These are phyloP conservation scores for Cephus spinipes DNA, from an alignment of 2,888 invertebrate species.

Conservation along the genomic window DNA sequence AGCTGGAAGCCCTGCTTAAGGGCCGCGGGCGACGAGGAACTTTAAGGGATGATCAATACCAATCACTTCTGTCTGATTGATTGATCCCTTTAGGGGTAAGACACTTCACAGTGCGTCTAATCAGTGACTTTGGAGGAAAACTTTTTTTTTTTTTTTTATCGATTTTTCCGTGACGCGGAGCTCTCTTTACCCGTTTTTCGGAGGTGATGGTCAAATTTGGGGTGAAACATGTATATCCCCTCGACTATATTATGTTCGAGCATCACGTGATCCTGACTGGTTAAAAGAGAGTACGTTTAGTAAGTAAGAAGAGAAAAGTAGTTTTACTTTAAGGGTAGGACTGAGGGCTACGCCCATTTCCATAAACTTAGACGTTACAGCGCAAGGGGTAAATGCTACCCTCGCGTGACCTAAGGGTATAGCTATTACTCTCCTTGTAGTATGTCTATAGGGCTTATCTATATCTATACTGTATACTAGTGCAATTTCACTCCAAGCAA, in stretches of 20 bases:
- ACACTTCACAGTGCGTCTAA: not conserved
- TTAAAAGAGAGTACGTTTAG: not conserved
- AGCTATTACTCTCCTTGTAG: not conserved
- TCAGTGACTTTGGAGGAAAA: not conserved
- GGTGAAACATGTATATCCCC: not conserved
- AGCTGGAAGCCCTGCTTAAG: not conserved
- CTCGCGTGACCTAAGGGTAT: not conserved
- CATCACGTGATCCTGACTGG: not conserved
- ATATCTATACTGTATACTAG: not conserved
- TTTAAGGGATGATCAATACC: not conserved
- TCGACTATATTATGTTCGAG: not conserved
- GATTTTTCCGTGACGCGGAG: not conserved
- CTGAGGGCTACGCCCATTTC: not conserved
- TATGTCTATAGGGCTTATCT: not conserved
- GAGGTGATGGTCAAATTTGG: not conserved
- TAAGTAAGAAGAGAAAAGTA: not conserved
- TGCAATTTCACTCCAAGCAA: not conserved
- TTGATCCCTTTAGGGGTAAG: not conserved
- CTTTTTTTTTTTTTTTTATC: not conserved
- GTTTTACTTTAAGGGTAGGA: not conserved
- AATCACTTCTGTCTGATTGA: not conserved
- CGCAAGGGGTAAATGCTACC: not conserved
- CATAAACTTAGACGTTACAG: not conserved
- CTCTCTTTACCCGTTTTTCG: not conserved
- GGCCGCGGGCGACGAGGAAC: not conserved